Evolutionary conservation across 2,797 vertebrate genomes (phyloP).

Genomic region (Sparidentex hasta): DNA sequence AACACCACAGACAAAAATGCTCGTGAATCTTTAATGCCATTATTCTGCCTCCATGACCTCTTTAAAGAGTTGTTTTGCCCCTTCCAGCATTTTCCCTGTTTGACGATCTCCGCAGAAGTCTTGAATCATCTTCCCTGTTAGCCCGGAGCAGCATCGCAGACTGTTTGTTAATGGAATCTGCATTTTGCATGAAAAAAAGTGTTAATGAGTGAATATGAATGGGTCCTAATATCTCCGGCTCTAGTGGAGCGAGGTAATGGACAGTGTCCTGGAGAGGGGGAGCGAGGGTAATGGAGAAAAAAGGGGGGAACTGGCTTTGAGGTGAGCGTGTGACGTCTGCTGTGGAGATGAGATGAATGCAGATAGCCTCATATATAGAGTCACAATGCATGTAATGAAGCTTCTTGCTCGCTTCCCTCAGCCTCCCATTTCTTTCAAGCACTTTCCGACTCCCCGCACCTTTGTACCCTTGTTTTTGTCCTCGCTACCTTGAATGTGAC

Average conservation of each 20-base stretch:
- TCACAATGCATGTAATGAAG: constrained; percentile 69
- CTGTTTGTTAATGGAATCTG: constrained; percentile 68
- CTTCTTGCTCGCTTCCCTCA: constrained; percentile 18
- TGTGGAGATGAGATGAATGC: constrained; percentile 53
- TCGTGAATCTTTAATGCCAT: constrained; percentile 39
- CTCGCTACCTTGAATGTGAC: constrained; percentile 53
- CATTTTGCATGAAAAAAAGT: constrained; percentile 71
- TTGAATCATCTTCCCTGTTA: constrained; percentile 36
- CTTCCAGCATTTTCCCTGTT: constrained; percentile 39
- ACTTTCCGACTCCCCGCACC: constrained; percentile 17
- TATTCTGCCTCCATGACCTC: constrained; percentile 38
- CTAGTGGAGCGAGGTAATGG: constrained; percentile 61
- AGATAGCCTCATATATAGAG: constrained; percentile 48
- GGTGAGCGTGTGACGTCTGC: constrained; percentile 53
- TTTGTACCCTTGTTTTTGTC: constrained; percentile 29
- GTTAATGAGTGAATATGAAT: constrained; percentile 67
- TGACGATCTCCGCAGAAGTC: constrained; percentile 39
- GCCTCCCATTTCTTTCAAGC: constrained; percentile 22
- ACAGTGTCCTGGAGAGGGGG: constrained; percentile 60
- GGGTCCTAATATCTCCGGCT: constrained; percentile 45
- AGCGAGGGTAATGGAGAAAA: constrained; percentile 43
- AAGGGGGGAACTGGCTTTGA: constrained; percentile 48
- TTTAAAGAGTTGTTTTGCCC: constrained; percentile 38
- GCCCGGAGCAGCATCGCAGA: constrained; percentile 49
- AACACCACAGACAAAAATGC: neutral